Evolutionary conservation across 2,888 invertebrate species (phyloP).

Genomic region (Rhogogaster chlorosoma): DNA sequence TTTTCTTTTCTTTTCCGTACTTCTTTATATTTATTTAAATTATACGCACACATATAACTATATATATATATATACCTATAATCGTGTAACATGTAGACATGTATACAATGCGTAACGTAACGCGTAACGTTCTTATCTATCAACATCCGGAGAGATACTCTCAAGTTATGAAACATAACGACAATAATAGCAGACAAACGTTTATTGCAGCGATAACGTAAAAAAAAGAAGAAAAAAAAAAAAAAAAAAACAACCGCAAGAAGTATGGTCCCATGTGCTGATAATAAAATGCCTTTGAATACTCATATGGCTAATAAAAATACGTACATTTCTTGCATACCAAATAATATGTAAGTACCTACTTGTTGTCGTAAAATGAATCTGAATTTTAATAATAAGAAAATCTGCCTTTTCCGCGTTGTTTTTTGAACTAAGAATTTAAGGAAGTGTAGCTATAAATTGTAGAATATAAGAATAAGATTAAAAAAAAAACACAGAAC

Average conservation of each 20-base stretch:
- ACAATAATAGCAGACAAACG: not conserved
- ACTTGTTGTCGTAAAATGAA: no score
- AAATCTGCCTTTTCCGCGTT: not conserved
- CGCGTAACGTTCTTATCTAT: not conserved
- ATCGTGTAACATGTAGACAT: not conserved
- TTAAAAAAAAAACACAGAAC: not conserved
- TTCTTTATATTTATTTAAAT: not conserved
- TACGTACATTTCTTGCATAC: no score
- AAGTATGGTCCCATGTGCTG: not conserved
- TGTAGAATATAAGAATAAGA: no score
- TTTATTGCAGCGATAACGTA: not conserved
- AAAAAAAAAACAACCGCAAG: not conserved
- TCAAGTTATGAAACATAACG: not conserved
- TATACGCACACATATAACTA: not conserved
- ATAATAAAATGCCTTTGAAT: not conserved
- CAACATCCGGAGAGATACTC: not conserved
- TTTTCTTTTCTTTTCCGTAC: not conserved
- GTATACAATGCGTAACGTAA: not conserved
- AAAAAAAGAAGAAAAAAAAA: not conserved
- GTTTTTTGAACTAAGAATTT: not conserved
- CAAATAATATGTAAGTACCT: no score
- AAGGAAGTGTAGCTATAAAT: not conserved
- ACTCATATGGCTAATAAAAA: not conserved
- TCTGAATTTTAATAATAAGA: not conserved
- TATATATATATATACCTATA: not conserved